Base-by-base conservation (phyloP, 92 coral and sea anemone species). In the Epizoanthus fatuus region DNA sequence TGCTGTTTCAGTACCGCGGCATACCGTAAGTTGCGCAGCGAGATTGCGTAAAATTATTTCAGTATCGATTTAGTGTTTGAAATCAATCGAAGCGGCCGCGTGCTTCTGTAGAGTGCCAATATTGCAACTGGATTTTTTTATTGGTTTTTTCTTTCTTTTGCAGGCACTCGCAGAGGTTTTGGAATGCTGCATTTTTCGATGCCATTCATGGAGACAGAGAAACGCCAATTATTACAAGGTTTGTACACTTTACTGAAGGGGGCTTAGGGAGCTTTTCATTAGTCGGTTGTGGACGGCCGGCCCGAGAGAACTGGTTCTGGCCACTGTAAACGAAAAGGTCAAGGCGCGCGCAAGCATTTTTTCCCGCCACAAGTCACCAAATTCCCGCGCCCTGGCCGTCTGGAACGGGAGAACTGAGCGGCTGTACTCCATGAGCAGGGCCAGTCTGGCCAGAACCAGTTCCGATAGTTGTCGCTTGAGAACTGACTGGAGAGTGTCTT, bases 171-270 rank as follows among this genome's bases (percentile, higher is more conserved):
- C 87, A 91, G 63, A 89, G 99, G 59, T 97, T 95, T 86, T 97
- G 99, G 99, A 97, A 97, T 86, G 99, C 99, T 10, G 99, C 99
- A 8, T 97, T 97, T 83, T 94, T 97, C 53, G 96, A 95, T 53
- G 91, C 98, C 13, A 94, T 97, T 35, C 99, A 97, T 52, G 85
- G 93, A 22, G 98, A 93, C 63, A 85, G 90, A 85, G 89, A 85
- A 45, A 81, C 88, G n/a, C 93, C 98, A 0, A 92, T 91, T 4
- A 91, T 97, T 45, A 79, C 99, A 47, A 93, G 98, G 99, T 93
- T 83, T 4, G 90, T 49, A 29, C 64, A 63, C 13, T 7, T 9
- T 49, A 13, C 40, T 71, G 13, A 39, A 19, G 53, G 57, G 35
- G 0, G 35, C 35, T 29, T 0, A 29, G 35, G 1, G 35, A 29